Evolutionary conservation across 2,797 vertebrate species (phyloP).

Genomic region (Manis javanica): DNA sequence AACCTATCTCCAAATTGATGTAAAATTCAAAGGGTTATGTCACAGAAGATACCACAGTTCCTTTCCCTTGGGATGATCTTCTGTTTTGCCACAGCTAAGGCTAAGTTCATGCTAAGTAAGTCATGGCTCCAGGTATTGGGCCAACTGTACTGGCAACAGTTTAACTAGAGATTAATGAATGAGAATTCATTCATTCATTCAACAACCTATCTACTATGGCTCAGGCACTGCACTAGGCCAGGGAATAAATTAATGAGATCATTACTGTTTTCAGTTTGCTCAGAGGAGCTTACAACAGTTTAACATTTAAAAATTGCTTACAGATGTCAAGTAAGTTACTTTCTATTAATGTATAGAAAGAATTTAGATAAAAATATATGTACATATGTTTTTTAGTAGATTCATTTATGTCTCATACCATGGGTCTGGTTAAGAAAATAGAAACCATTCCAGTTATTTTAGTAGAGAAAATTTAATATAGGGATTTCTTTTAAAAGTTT

Average conservation of each 20-base stretch:
- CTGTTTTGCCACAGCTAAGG: not conserved
- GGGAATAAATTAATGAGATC: not conserved
- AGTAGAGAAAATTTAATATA: constrained; percentile 3
- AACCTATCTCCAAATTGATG: not conserved
- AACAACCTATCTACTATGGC: not conserved
- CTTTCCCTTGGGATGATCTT: not conserved
- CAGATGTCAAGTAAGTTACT: not conserved
- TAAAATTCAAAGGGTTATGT: not conserved
- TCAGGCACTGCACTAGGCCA: not conserved
- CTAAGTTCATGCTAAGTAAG: not conserved
- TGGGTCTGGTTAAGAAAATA: not conserved
- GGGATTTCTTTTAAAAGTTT: not conserved
- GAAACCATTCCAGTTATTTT: not conserved
- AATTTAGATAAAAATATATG: not conserved
- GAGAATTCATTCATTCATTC: not conserved
- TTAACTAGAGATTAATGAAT: not conserved
- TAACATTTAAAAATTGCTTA: not conserved
- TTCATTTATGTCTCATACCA: not conserved
- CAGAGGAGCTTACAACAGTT: not conserved
- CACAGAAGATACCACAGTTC: not conserved
- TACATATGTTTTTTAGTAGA: not conserved
- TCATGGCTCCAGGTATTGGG: not conserved
- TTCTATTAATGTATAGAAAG: not conserved
- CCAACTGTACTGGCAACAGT: not conserved
- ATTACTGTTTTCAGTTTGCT: not conserved